A percentile compares a stretch with the other conserved stretches of the same genome.
Conservation (phyloP, 2,113 vertebrate genomes). For the Phalacrocorax pelagicus region DNA sequence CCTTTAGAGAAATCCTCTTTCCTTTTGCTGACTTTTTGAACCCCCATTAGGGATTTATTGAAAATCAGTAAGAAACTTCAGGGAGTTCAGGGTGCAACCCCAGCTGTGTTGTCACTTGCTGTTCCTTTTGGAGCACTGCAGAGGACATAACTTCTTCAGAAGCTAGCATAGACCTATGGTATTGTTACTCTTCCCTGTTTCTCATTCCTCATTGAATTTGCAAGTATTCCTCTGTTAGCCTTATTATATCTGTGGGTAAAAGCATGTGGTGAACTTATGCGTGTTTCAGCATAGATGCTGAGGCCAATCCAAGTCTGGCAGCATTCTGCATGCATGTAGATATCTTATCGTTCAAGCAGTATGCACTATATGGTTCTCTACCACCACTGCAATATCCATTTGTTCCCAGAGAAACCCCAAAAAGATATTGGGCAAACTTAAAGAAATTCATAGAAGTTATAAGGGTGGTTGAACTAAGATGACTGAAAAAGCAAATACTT, state of each 20-base stretch:
- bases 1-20: slow-evolving; percentile 18
- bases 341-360: neutral
- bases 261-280: accelerated
- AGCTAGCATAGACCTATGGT: neutral
- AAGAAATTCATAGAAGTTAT: neutral
- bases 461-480: neutral
- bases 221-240: neutral
- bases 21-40: neutral
- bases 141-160: neutral
- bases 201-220: neutral
- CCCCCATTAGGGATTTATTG: neutral
- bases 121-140: neutral
- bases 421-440: neutral
- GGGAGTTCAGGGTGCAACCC: neutral
- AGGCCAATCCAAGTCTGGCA: neutral
- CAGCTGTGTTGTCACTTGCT: neutral
- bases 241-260: neutral
- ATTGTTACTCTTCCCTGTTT: neutral
- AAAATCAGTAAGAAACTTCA: neutral
- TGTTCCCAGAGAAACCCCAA: neutral
- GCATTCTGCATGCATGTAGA: neutral
- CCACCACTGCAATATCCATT: neutral
- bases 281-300: neutral
- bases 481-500: neutral
- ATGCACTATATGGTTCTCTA: neutral